A percentile compares a stretch with the other conserved stretches of the same genome.
Evolutionary conservation across 1,140 invertebrate species (phyloP).

Genomic region (Diabrotica virgifera): DNA sequence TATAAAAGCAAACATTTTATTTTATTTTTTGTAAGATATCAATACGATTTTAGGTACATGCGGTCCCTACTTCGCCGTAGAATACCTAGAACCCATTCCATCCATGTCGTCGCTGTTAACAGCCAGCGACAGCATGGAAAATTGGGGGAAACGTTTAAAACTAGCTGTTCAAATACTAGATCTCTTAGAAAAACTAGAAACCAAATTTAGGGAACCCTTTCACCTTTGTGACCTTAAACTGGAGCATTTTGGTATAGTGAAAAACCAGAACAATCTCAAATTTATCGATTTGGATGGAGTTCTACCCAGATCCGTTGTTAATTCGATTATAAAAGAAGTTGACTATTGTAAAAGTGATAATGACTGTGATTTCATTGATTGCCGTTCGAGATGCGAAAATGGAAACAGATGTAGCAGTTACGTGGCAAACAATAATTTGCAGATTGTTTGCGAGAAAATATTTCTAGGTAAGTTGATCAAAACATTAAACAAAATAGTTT

Average conservation of each 20-base stretch:
- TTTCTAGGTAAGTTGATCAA: conserved; percentile 51
- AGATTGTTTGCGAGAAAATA: conserved; percentile 62
- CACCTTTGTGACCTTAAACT: conserved; percentile 67
- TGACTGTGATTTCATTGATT: conserved; percentile 67
- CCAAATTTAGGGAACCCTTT: conserved; percentile 55
- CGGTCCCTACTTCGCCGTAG: conserved; percentile 59
- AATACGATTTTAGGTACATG: conserved; percentile 50
- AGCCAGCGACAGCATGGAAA: conserved; percentile 45
- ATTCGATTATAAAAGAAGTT: conserved; percentile 49
- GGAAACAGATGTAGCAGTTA: conserved; percentile 52
- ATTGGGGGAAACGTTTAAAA: conserved; percentile 54
- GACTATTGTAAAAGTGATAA: conserved; percentile 53
- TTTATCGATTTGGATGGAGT: conserved; percentile 61
- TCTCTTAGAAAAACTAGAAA: conserved; percentile 58
- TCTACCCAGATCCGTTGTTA: conserved; percentile 51
- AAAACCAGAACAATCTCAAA: conserved; percentile 53
- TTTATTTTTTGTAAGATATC: background rate
- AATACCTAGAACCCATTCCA: conserved; percentile 54
- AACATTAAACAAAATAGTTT: too few relatives aligned
- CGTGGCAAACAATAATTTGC: conserved; percentile 62
- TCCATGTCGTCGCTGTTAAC: conserved; percentile 45
- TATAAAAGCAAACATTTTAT: conserved; percentile 29
- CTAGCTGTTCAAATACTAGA: conserved; percentile 61
- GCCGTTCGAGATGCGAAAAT: conserved; percentile 56
- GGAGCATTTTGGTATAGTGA: conserved; percentile 61